Evolutionary conservation across 2,888 invertebrate genomes (phyloP), one percentile per base, ranked within the genome.

Genomic region (Agrochola circellaris): DNA sequence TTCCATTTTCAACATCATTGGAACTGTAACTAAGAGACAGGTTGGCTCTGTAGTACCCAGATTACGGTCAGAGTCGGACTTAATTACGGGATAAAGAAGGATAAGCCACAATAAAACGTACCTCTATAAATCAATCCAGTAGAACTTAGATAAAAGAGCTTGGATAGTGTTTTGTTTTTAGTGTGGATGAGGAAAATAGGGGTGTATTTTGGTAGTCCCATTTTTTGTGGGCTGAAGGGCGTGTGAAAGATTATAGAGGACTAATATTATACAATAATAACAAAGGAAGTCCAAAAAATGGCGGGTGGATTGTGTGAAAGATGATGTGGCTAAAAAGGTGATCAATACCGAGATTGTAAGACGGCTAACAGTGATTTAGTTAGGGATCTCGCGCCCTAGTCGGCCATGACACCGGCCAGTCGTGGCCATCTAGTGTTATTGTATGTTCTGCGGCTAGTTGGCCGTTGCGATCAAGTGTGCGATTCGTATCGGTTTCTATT

Each of bases 81-180:
- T 94, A 94, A 94, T 94, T 94, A 94, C 92, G 85, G 93, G 93
- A 93, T 94, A 93, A 93, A 90, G 89, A 85, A 86, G 91, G 91
- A 90, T 93, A 93, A 93, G 92, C 93, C 91, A 90, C 91, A 92
- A 90, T 92, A 92, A 92, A 93, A 91, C 90, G 89, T 83, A 92
- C 92, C 93, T 88, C 90, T 90, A 92, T 93, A 94, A 93, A 94
- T 94, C 94, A 94, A 94, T 94, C 94, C 73, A 82, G 64, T 73
- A 77, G 83, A 83, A 88, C 84, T 86, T 82, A 92, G 92, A 93
- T 93, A 93, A 92, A 91, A 87, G 81, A 81, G 82, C 83, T 71
- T 23, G 72, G 64, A 71, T 79, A 73, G 82, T 82, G 76, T 73
- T 75, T 71, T 68, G 72, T 70, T 79, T 54, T 69, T 62, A 45